Base-by-base conservation (phyloP, 1,140 invertebrate species). In the Frieseomelitta varia region DNA sequence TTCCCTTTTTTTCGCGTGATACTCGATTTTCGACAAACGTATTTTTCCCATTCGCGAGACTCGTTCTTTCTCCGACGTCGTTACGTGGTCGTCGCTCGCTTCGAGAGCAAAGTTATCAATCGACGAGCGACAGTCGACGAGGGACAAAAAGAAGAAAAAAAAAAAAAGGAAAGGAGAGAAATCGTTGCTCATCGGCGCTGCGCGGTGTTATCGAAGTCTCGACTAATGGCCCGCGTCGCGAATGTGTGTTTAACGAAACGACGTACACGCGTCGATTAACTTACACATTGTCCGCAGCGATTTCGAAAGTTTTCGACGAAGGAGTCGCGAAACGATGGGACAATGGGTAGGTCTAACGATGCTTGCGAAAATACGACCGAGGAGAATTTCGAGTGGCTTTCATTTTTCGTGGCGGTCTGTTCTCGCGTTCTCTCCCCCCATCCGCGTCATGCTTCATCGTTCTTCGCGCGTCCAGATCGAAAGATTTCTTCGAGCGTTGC, bases 341-440 rank as follows among this genome's bases (percentile, higher is more conserved):
- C n/a, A n/a, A n/a, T n/a, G n/a, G n/a, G 24, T 61, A 61, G 58
- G 58, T 47, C 58, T 61, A 61, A 61, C 58, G 24, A 61, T 24
- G 58, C 12, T 14, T 6, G 56, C 4, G 24, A 63, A 24, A 17
- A 24, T 65, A 61, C 74, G 24, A 14, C 47, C n/a, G 15, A 61
- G 74, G 74, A 63, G 61, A 76, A 24, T 76, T 76, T 63, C 56
- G 56, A 76, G 56, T 76, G 74, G 12, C 34, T 76, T 75, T 63
- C 30, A 63, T 76, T 61, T 63, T 39, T 76, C 56, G 34, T 39
- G 17, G 61, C 63, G 39, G 8, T 34, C 21, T 39, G 55, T 61
- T 11, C 14, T 21, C 34, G 55, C 14, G 14, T 39, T 39, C 6
- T 39, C 39, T 55, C 12, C 15, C n/a, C 27, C 4, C 15, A 11